Base-by-base conservation (phyloP, 2,888 invertebrate species). In the Lasioglossum oenotherae region DNA sequence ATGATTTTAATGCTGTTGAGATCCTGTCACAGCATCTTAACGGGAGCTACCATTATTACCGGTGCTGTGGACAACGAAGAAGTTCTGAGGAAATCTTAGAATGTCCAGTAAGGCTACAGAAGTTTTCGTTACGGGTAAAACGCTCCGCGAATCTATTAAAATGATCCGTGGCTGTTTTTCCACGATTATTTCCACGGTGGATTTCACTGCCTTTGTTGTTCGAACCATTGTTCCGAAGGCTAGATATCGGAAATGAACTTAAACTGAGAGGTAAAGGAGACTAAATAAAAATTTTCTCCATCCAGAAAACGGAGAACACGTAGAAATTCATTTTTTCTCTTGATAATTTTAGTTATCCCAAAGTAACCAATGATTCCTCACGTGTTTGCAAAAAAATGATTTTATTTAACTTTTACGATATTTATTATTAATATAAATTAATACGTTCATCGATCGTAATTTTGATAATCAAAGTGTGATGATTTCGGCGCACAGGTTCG, bases 71-170 rank as follows among this genome's bases (percentile, higher is more conserved):
- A 77, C 77, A 27, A 79, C 76, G 35, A 44, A 35, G 44, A 79
- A 69, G n/a, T 76, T 74, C 14, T 19, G 35, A 31, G 23, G 27
- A 14, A 74, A 80, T 49, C 64, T 38, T 67, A 41, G 57, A 67
- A 74, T 71, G 49, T 74, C 31, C 38, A 8, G 31, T 31, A 4
- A 16, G 46, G 23, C 53, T 27, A 72, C 38, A 74, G 57, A 35
- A 35, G 41, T 74, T 71, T 60, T 57, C 71, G 31, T 14, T 19
- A 5, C 69, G 69, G 69, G 8, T 0, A 16, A 19, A 69, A 35
- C 23, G n/a, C 60, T 80, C 67, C 49, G 73, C 64, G 82, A 78
- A 27, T 80, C 73, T 38, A 85, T 85, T 87, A 75, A 75, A 87
- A 87, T 75, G 82, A 71, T 16, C 19, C 35, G 35, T 53, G 16